Evolutionary conservation across 92 coral and sea anemone species (phyloP), one percentile per base, ranked within the genome.

Genomic region (Umimayanthus kanabou): DNA sequence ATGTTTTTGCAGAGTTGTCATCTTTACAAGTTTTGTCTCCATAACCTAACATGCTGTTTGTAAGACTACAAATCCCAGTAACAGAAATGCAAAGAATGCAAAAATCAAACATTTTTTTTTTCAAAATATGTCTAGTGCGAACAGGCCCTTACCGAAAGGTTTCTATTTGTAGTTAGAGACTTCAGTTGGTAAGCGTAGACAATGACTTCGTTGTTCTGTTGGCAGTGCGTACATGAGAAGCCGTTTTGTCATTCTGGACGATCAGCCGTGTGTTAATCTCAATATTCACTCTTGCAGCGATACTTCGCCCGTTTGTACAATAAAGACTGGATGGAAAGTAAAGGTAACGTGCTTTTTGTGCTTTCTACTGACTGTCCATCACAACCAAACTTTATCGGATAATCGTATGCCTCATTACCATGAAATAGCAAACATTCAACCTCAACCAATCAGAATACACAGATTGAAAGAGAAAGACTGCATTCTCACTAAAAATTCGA

Each of bases 241-340:
- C 29, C 65, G n/a, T 61, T 65, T 71, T 33, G 1, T 10, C 18
- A 20, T 61, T 26, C 37, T 49, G 33, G 9, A 29, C 57, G 4
- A 13, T 49, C 61, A 18, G 66, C 53, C 37, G 37, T 23, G 28
- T 67, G 37, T 40, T 82, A 18, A 69, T 42, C 39, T 67, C 53
- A 82, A 23, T 83, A 16, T 45, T 55, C 1, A 42, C 23, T 76
- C 85, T 85, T 85, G 64, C 73, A 96, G 99, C 94, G 93, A 39
- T 96, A 96, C 85, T 95, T 95, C 80, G 93, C 96, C 1, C 93
- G 99, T 18, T 92, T 96, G 66, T 96, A 79, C 78, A 96, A 91
- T 80, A 96, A 81, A 73, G 89, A 85, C 64, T 96, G 99, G 99
- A 75, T 96, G 80, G 93, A 93, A 65, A 85, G 93, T 23, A 96